These are phyloP conservation scores for Trochalopteron elliotii DNA, from an alignment of 2,113 vertebrate genomes.

Conservation along the genomic window DNA sequence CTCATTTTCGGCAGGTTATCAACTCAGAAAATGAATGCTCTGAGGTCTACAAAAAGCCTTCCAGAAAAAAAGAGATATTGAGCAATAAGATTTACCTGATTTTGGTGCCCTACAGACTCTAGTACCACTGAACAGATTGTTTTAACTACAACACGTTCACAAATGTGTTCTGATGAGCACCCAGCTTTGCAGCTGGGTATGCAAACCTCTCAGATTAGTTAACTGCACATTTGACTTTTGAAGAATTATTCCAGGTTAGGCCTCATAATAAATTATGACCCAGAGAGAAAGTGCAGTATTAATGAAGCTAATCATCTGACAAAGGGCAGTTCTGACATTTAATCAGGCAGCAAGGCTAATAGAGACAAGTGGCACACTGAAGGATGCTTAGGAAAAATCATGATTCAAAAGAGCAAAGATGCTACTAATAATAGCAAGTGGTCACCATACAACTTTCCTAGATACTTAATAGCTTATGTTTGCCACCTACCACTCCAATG, in stretches of 20 bases:
- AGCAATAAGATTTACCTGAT: background rate
- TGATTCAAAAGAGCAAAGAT: slow-evolving; percentile 18
- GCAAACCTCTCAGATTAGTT: background rate
- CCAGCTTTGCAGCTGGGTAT: background rate
- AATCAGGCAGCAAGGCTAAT: slow-evolving; percentile 45
- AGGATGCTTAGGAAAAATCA: slow-evolving; percentile 27
- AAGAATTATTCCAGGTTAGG: background rate
- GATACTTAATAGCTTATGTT: background rate
- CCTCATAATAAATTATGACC: slow-evolving; percentile 21
- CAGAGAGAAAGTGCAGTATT: background rate
- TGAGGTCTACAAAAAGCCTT: background rate
- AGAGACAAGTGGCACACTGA: slow-evolving; percentile 30
- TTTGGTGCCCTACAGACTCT: background rate
- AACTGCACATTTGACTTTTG: background rate
- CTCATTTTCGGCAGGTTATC: background rate
- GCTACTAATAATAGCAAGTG: slow-evolving; percentile 31
- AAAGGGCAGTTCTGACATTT: slow-evolving; percentile 35
- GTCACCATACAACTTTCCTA: background rate
- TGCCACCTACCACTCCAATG: background rate
- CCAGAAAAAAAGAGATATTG: background rate
- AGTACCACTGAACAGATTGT: background rate
- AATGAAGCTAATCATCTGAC: slow-evolving; percentile 45
- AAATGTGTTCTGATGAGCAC: background rate
- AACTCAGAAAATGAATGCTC: background rate
- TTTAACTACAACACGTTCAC: background rate